Evolutionary conservation across 2,797 vertebrate species (phyloP).

Genomic region (Natrix natrix): DNA sequence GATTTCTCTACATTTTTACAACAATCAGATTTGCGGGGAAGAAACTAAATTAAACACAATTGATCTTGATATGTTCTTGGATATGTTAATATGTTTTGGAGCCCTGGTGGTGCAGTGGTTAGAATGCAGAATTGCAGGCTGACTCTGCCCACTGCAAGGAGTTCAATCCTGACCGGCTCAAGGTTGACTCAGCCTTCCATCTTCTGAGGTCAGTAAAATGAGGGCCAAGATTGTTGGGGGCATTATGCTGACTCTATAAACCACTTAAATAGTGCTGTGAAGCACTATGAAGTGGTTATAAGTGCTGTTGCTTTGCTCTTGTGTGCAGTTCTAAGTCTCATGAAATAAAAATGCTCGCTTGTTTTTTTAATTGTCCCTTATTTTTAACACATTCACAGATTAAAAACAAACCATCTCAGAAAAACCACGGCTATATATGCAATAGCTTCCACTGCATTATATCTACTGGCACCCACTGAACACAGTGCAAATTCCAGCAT

Average conservation of each 20-base stretch:
- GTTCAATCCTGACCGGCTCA: neutral
- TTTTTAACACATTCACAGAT: neutral
- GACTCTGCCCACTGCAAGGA: neutral
- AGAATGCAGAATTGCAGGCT: neutral
- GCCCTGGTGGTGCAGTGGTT: neutral
- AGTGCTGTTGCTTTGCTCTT: neutral
- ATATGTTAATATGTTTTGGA: neutral
- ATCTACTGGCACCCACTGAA: neutral
- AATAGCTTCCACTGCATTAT: neutral
- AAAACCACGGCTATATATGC: no score
- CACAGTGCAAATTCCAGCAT: neutral
- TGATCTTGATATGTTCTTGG: neutral
- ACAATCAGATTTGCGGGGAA: neutral
- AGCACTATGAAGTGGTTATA: neutral
- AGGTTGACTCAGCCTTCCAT: neutral
- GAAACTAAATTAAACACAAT: neutral
- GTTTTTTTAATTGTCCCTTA: neutral
- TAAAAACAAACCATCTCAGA: neutral
- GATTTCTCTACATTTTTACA: neutral
- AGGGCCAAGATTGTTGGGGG: neutral
- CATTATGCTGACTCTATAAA: neutral
- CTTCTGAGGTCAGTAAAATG: neutral
- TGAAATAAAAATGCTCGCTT: neutral
- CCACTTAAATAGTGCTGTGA: neutral
- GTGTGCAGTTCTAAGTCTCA: neutral